phyloP scores from a whole-genome alignment of 2,797 vertebrate species.

The Phataginus tricuspis region DNA sequence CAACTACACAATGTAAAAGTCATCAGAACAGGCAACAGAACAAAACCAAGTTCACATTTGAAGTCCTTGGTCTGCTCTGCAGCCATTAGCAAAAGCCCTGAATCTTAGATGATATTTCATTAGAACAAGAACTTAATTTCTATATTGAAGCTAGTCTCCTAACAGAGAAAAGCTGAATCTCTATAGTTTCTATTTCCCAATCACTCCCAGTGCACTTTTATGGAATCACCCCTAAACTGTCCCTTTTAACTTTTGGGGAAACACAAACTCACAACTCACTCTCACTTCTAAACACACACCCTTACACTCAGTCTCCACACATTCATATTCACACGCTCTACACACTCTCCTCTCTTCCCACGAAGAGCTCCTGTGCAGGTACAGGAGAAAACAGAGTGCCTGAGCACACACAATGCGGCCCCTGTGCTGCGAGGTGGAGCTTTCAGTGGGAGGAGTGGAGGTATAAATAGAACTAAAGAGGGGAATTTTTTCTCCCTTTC shows the following conservation, averaged over 20 bases:
- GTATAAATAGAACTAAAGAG: constrained; percentile 68
- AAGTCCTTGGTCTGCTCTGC: not conserved
- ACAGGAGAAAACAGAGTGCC: not conserved
- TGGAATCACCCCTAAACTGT: not conserved
- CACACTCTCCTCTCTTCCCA: not conserved
- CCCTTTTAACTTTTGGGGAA: not conserved
- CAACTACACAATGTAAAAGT: not conserved
- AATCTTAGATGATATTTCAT: not conserved
- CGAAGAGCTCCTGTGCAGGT: not conserved
- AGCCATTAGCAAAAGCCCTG: not conserved
- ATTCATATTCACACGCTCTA: not conserved
- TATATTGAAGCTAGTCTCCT: not conserved
- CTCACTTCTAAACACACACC: not conserved
- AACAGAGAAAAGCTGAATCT: not conserved
- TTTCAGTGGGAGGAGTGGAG: not conserved
- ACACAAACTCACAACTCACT: not conserved
- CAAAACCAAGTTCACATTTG: too few species aligned
- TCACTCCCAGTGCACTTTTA: not conserved
- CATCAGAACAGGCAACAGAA: not conserved
- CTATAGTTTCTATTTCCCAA: not conserved
- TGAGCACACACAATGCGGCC: constrained; percentile 59
- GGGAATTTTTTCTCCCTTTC: constrained; percentile 45
- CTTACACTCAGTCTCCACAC: not conserved
- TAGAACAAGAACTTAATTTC: not conserved
- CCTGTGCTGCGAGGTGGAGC: constrained; percentile 63